Evolutionary conservation across 2,888 invertebrate species (phyloP).

Genomic region (Sericinus montela): DNA sequence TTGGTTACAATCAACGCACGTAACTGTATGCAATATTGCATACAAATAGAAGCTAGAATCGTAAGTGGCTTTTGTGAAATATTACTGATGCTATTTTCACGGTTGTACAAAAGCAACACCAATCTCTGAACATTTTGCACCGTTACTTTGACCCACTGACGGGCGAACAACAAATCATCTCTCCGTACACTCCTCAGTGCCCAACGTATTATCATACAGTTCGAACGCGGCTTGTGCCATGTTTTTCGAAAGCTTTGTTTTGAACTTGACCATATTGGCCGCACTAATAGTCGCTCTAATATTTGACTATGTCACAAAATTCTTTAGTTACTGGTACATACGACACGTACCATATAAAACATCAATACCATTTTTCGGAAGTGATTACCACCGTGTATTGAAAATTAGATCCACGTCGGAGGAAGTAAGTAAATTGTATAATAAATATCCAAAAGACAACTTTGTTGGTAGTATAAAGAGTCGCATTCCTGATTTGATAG

Average conservation of each 20-base stretch:
- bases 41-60: slow-evolving; percentile 17
- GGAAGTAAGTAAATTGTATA: slow-evolving; percentile 56
- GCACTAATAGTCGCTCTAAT: slow-evolving; percentile 54
- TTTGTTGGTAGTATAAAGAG: slow-evolving; percentile 62
- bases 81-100: slow-evolving; percentile 1
- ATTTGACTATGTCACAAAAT: slow-evolving; percentile 69
- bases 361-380: slow-evolving; percentile 59
- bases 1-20: neutral
- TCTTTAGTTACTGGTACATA: slow-evolving; percentile 72
- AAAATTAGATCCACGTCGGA: slow-evolving; percentile 54
- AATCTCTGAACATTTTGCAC: slow-evolving; percentile 34
- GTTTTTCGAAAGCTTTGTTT: slow-evolving; percentile 70
- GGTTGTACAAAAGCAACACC: slow-evolving; percentile 10
- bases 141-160: slow-evolving; percentile 67
- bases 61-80: neutral
- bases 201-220: slow-evolving; percentile 40
- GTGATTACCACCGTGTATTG: slow-evolving; percentile 61
- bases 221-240: slow-evolving; percentile 61
- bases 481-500: slow-evolving; percentile 67
- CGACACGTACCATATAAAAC: slow-evolving; percentile 61
- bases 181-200: slow-evolving; percentile 42
- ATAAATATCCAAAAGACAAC: slow-evolving; percentile 48
- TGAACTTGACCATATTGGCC: slow-evolving; percentile 51
- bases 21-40: slow-evolving; percentile 5
- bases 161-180: slow-evolving; percentile 32